Percentiles rank a stretch among this genome's conserved stretches.
Evolutionary conservation across 2,797 vertebrate species (phyloP).

Genomic region (Sebastes hubbsi): DNA sequence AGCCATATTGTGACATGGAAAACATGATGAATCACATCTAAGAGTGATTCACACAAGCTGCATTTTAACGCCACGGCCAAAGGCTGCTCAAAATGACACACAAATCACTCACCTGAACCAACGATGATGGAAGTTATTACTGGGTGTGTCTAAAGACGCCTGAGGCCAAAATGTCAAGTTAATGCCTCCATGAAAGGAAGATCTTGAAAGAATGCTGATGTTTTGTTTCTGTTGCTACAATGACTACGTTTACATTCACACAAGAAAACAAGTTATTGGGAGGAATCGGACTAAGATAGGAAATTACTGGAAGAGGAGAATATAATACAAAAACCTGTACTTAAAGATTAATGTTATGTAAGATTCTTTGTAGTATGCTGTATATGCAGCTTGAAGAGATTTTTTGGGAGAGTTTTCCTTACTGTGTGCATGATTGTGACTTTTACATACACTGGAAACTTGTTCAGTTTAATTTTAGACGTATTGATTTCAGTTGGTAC

Average conservation of each 20-base stretch:
- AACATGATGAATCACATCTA: neutral
- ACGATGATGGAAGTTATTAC: neutral
- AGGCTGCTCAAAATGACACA: neutral
- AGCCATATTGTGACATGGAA: neutral
- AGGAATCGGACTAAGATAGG: neutral
- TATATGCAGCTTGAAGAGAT: neutral
- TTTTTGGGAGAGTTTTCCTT: neutral
- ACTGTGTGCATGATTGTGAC: neutral
- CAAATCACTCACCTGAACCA: neutral
- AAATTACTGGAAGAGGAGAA: neutral
- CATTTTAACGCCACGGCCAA: neutral
- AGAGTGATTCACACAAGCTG: neutral
- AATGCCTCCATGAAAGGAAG: neutral
- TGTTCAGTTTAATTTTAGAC: neutral
- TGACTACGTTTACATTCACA: neutral
- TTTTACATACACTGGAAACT: neutral
- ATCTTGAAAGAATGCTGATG: neutral
- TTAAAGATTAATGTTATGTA: neutral
- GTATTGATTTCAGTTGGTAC: neutral
- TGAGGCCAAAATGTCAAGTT: neutral
- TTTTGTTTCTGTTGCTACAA: neutral
- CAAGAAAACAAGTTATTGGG: neutral
- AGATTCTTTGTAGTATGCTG: neutral
- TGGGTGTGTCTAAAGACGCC: neutral
- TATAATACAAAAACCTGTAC: neutral